Evolutionary conservation across 2,113 vertebrate species (phyloP).

Genomic region (Epinephelus lanceolatus): DNA sequence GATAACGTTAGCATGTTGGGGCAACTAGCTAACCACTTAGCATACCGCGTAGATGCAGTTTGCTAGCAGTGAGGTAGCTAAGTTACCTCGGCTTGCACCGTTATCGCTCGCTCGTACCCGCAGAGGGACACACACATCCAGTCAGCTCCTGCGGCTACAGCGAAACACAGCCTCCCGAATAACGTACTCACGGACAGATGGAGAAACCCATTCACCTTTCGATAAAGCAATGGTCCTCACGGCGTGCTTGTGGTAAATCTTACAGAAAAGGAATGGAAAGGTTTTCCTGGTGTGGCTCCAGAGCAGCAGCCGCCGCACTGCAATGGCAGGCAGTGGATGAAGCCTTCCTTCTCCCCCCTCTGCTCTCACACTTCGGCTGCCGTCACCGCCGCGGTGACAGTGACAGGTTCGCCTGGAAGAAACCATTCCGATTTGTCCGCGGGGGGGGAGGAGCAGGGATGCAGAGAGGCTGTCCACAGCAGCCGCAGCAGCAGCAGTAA

Average conservation of each 20-base stretch:
- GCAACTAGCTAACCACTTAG: constrained; percentile 60
- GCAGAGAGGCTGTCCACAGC: constrained; percentile 59
- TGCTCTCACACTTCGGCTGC: constrained; percentile 72
- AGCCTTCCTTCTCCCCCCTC: constrained; percentile 66
- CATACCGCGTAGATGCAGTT: constrained; percentile 60
- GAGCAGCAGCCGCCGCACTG: constrained; percentile 82
- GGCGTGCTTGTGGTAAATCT: constrained; percentile 62
- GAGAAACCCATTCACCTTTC: constrained; percentile 77
- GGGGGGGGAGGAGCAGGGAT: constrained; percentile 57
- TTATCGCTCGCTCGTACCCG: constrained; percentile 69
- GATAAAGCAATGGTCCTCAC: constrained; percentile 59
- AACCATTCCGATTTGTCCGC: constrained; percentile 81
- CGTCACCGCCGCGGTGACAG: constrained; percentile 80
- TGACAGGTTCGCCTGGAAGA: constrained; percentile 85
- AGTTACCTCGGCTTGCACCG: constrained; percentile 72
- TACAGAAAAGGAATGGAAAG: constrained; percentile 43
- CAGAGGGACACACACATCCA: constrained; percentile 62
- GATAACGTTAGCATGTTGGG: constrained; percentile 42
- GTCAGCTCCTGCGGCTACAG: constrained; percentile 47
- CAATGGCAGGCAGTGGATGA: constrained; percentile 84
- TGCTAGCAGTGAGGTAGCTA: constrained; percentile 61
- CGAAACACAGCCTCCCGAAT: constrained; percentile 8
- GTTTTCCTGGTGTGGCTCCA: constrained; percentile 72
- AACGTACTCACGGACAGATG: constrained; percentile 45
- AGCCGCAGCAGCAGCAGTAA: constrained; percentile 48